Evolutionary conservation across 53 echinoderm and acorn worm species (phyloP).

Genomic region (Paracentrotus lividus): DNA sequence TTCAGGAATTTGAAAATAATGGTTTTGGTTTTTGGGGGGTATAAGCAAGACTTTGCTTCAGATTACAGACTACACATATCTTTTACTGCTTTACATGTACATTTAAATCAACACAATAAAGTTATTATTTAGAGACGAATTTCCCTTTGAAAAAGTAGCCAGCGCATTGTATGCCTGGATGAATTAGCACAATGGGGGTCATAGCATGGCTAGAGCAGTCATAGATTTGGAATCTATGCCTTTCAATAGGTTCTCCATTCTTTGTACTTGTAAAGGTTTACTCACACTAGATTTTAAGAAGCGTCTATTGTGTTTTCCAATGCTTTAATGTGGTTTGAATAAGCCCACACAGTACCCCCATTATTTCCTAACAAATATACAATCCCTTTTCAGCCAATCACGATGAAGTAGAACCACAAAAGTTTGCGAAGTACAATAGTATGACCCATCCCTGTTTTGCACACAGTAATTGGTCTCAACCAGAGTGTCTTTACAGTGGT

Average conservation of each 20-base stretch:
- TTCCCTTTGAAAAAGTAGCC: neutral
- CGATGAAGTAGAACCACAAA: neutral
- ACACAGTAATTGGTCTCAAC: neutral
- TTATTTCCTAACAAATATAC: neutral
- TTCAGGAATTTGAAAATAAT: no score
- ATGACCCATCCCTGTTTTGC: neutral
- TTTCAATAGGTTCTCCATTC: neutral
- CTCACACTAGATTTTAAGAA: neutral
- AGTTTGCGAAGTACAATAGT: neutral
- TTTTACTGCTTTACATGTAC: neutral
- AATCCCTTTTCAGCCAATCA: neutral
- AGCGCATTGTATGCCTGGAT: neutral
- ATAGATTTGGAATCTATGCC: neutral
- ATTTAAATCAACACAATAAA: neutral
- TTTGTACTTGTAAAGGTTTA: neutral
- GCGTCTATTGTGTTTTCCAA: neutral
- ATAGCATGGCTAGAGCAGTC: neutral
- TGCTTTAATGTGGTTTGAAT: neutral
- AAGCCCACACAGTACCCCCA: neutral
- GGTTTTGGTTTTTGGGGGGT: no score
- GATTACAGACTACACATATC: neutral
- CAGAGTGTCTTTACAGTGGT: neutral
- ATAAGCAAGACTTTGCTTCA: neutral
- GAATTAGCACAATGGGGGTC: neutral
- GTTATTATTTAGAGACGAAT: neutral